These are phyloP conservation scores for Lepus europaeus DNA, from an alignment of 2,113 vertebrate species.

Conservation along the genomic window DNA sequence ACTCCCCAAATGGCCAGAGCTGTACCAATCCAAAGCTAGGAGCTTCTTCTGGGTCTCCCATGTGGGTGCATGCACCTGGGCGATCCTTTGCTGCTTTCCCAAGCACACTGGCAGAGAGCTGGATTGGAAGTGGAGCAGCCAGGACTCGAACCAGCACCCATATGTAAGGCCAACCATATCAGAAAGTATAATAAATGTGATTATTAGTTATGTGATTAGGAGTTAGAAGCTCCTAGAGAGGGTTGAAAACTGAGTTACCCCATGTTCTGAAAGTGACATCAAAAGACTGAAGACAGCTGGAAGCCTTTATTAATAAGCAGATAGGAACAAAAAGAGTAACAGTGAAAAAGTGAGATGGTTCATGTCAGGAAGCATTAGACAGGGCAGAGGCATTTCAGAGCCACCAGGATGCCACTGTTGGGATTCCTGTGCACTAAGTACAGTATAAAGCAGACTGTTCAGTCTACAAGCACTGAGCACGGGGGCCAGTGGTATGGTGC, in stretches of 20 bases:
- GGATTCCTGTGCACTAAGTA: background rate
- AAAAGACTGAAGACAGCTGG: background rate
- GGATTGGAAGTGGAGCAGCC: no score
- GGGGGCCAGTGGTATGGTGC: background rate
- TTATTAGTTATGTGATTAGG: background rate
- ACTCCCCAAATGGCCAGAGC: no score
- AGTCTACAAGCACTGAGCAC: background rate
- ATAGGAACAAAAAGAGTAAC: conserved; percentile 15
- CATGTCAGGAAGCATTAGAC: background rate
- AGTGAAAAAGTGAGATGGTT: background rate
- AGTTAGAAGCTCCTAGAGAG: background rate
- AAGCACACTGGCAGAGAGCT: no score
- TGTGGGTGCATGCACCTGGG: no score
- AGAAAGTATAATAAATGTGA: conserved; percentile 6
- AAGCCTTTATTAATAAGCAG: conserved; percentile 13
- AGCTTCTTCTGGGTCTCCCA: no score
- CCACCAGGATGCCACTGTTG: background rate
- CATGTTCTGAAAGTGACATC: conserved; percentile 25
- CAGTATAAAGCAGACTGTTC: background rate
- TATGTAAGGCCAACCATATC: background rate
- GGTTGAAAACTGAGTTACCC: conserved; percentile 15
- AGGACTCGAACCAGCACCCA: no score
- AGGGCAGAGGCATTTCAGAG: conserved; percentile 8
- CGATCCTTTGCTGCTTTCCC: no score
- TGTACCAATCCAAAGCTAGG: no score